A percentile compares a stretch with the other conserved stretches of the same genome.
These are phyloP conservation scores for Tenthredo mesomela DNA, from an alignment of 2,888 invertebrate species.

Conservation along the genomic window DNA sequence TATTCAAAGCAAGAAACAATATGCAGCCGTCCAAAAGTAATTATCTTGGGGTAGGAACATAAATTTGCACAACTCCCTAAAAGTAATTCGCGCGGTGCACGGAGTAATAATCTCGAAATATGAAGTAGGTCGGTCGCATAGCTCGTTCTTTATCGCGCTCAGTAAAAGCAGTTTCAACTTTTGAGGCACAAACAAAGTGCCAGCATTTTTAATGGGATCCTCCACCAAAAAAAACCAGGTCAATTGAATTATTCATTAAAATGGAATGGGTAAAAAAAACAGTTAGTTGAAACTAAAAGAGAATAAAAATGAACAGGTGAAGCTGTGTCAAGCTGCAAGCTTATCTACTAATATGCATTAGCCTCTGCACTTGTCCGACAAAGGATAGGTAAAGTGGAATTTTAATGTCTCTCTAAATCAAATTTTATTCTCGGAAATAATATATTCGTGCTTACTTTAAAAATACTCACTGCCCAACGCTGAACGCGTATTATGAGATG, in stretches of 20 bases:
- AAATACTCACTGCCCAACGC: neutral
- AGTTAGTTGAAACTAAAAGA: neutral
- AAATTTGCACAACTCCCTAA: slow-evolving; percentile 54
- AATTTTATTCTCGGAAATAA: neutral
- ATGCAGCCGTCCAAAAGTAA: slow-evolving; percentile 35
- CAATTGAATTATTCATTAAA: slow-evolving; percentile 63
- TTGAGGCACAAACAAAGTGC: slow-evolving; percentile 56
- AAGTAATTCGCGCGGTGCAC: slow-evolving; percentile 57
- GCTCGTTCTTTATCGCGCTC: slow-evolving; percentile 52
- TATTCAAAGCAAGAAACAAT: neutral
- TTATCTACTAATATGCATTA: slow-evolving; percentile 31
- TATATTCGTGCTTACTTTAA: neutral
- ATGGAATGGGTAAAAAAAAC: slow-evolving; percentile 17
- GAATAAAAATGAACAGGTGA: slow-evolving; percentile 24
- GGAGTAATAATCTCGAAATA: slow-evolving; percentile 59
- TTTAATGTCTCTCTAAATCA: slow-evolving; percentile 1
- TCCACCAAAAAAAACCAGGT: slow-evolving; percentile 55
- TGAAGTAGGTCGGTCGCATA: slow-evolving; percentile 59
- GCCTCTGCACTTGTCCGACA: neutral
- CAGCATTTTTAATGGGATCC: slow-evolving; percentile 63
- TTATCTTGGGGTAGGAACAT: slow-evolving; percentile 37
- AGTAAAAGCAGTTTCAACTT: slow-evolving; percentile 57
- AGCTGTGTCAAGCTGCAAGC: slow-evolving; percentile 24
- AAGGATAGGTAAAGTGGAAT: slow-evolving; percentile 9
- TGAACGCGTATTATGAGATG: neutral